phyloP scores from a whole-genome alignment of 2,888 invertebrate species.

The Polydrusus cervinus region DNA sequence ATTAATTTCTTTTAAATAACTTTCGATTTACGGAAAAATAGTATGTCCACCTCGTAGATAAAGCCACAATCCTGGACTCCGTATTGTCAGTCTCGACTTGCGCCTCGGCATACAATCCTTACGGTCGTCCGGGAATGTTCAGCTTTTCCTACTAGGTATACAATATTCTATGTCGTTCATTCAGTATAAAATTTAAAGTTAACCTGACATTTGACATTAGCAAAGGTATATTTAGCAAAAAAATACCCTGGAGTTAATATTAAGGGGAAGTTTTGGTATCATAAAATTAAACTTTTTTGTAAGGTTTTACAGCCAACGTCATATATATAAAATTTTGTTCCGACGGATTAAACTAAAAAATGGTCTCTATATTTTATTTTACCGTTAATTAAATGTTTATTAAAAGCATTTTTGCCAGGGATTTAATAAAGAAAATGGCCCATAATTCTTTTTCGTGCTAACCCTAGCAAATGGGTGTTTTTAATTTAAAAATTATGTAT shows the following conservation, averaged over 20 bases:
- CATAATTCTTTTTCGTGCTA: conserved; percentile 51
- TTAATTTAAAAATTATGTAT: conserved; percentile 53
- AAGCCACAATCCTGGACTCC: no score
- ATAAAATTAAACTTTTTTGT: conserved; percentile 16
- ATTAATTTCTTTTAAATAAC: no score
- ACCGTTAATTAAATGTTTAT: conserved; percentile 53
- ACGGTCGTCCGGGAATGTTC: no score
- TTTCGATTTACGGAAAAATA: no score
- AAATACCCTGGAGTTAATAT: background rate
- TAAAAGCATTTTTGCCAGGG: conserved; percentile 45
- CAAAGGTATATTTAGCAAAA: no score
- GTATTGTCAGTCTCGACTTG: no score
- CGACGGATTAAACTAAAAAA: conserved; percentile 53
- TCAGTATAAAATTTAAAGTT: no score
- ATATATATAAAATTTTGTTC: conserved; percentile 30
- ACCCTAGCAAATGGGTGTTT: conserved; percentile 47
- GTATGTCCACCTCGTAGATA: no score
- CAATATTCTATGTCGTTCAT: no score
- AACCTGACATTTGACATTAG: no score
- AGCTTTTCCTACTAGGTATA: no score
- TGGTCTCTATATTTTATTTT: conserved; percentile 50
- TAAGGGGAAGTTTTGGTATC: background rate
- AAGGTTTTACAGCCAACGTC: background rate
- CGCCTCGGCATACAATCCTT: no score
- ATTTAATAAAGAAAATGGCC: conserved; percentile 50